These are phyloP conservation scores for Papilio aristodemus DNA, from an alignment of 1,140 invertebrate species.

Conservation along the genomic window DNA sequence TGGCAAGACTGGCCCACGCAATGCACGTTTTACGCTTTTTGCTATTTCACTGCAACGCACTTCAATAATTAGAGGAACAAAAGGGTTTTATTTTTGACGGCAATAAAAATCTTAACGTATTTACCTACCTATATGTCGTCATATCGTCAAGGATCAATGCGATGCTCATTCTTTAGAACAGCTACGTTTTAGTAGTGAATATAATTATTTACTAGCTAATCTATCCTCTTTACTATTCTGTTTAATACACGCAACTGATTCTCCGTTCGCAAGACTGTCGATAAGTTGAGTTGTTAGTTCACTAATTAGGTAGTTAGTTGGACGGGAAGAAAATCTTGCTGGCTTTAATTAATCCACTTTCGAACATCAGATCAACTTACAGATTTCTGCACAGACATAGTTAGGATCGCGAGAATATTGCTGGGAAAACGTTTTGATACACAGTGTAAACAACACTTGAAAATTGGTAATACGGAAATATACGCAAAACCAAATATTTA, in stretches of 20 bases:
- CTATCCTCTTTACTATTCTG: background rate
- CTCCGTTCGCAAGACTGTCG: constrained; percentile 18
- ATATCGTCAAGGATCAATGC: background rate
- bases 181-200: too few species aligned
- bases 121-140: background rate
- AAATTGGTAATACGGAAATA: too few species aligned
- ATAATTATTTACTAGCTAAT: too few species aligned
- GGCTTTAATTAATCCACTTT: constrained; percentile 23
- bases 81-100: background rate
- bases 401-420: background rate
- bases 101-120: background rate
- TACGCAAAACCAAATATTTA: too few species aligned
- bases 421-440: too few species aligned
- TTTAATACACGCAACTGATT: background rate
- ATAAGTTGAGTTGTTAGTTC: constrained; percentile 21
- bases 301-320: constrained; percentile 24
- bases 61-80: constrained; percentile 21
- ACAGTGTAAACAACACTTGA: too few species aligned
- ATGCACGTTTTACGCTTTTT: constrained; percentile 42
- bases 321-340: constrained; percentile 11
- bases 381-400: constrained; percentile 17
- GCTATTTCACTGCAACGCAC: constrained; percentile 25
- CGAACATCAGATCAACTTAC: constrained; percentile 22
- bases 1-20: constrained; percentile 40
- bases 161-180: too few species aligned